Base-by-base conservation (phyloP, 2,888 invertebrate species). In the Dicyrtomina minuta region DNA sequence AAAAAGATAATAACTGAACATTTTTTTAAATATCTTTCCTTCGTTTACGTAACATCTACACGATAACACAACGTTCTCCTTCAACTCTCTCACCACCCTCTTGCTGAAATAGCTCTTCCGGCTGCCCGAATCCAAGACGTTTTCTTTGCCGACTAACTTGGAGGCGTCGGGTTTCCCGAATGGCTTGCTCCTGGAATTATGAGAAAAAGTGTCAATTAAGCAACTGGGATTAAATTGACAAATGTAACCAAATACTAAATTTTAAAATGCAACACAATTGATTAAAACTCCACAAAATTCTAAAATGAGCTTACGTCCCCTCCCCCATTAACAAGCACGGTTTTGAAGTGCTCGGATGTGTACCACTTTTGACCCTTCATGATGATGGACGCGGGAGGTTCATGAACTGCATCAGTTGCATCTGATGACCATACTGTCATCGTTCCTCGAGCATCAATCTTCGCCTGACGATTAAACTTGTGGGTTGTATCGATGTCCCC, bases 361-460 rank as follows among this genome's bases (percentile, higher is more conserved):
- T 92, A 90, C 96, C 96, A 97, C 81, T 89, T 90, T 83, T 94
- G 93, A 66, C 90, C 88, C 83, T 96, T 96, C 96, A 97, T 96
- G 68, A 96, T 93, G 80, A 96, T 86, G 82, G 90, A 90, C 58
- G 84, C 84, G 2, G 96, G 96, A 43, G 96, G 95, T 77, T 92
- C 93, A 59, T 76, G 76, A 43, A 72, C 65, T 41, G 89, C 87
- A 33, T 87, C 88, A 66, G 90, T 91, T 17, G 87, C 84, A 82
- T 96, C 93, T 0, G 93, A 87, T 1, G 96, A 94, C 96, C 96
- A 97, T 71, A 97, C 89, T 8, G 91, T 91, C 46, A 92, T 86
- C 5, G 85, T 85, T 6, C 88, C 88, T 55, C 90, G 90, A 13
- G 90, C 87, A 79, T 93, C 91, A 71, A 96, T 83, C 81, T 92